phyloP scores from a whole-genome alignment of 2,113 vertebrate genomes.

The Macrotis lagotis region DNA sequence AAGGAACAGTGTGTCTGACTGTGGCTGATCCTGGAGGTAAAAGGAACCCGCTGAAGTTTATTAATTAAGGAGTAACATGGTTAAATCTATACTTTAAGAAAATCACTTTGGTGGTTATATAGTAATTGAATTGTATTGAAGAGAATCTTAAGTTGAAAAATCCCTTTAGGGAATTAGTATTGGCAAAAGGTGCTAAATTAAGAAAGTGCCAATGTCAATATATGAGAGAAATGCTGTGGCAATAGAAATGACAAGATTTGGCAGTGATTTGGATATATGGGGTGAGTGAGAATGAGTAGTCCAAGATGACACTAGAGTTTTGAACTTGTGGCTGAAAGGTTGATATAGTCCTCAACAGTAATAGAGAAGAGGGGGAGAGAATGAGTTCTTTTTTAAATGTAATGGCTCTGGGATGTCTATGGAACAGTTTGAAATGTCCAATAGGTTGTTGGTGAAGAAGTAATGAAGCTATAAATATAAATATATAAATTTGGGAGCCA shows the following conservation, averaged over 20 bases:
- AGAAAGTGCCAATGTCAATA: background rate
- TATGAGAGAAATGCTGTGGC: background rate
- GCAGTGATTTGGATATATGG: background rate
- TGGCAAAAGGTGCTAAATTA: background rate
- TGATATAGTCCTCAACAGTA: background rate
- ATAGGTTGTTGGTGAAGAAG: background rate
- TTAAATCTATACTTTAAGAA: background rate
- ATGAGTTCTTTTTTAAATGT: background rate
- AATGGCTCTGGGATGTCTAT: background rate
- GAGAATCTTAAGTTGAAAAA: too few relatives aligned
- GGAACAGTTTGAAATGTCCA: background rate
- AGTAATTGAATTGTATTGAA: background rate
- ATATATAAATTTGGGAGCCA: background rate
- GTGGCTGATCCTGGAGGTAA: background rate
- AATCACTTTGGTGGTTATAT: background rate
- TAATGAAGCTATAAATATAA: background rate
- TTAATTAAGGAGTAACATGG: background rate
- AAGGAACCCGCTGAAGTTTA: background rate
- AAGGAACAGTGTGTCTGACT: background rate
- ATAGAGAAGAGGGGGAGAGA: background rate
- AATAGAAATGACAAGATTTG: background rate
- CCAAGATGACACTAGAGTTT: background rate
- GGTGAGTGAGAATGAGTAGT: background rate
- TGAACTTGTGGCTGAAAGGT: background rate
- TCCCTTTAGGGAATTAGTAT: background rate